Percentiles rank a stretch among this genome's conserved stretches.
Conservation (phyloP, 2,113 vertebrate genomes). For the Peromyscus maniculatus region DNA sequence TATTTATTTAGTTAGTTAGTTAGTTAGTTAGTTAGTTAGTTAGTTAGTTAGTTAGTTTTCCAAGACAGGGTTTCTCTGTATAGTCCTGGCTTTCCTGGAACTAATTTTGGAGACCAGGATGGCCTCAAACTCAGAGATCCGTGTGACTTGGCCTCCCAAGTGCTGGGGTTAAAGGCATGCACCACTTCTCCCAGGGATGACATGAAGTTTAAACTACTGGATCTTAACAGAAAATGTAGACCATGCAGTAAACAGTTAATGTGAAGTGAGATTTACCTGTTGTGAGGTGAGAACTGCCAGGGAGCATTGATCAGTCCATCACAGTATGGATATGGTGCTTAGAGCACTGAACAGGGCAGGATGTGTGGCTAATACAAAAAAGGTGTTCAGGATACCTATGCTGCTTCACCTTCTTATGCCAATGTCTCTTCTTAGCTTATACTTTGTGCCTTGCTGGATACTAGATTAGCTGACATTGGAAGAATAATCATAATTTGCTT, state of each 20-base stretch:
- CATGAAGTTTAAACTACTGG: neutral
- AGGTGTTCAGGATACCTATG: no score
- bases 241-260: neutral
- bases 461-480: neutral
- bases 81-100: neutral
- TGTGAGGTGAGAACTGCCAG: neutral
- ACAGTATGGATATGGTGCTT: neutral
- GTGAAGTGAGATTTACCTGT: neutral
- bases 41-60: neutral
- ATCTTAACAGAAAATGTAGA: neutral
- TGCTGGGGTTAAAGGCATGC: neutral
- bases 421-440: neutral
- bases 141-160: no score
- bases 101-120: neutral
- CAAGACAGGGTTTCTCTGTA: neutral
- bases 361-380: neutral
- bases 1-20: neutral
- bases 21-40: neutral
- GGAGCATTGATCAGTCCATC: neutral
- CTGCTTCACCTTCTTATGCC: neutral
- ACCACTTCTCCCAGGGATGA: neutral
- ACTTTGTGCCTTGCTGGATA: neutral
- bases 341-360: neutral
- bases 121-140: neutral
- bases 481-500: neutral